Conservation (phyloP, 2,888 invertebrate species). For the Ctenicera cuprea region DNA sequence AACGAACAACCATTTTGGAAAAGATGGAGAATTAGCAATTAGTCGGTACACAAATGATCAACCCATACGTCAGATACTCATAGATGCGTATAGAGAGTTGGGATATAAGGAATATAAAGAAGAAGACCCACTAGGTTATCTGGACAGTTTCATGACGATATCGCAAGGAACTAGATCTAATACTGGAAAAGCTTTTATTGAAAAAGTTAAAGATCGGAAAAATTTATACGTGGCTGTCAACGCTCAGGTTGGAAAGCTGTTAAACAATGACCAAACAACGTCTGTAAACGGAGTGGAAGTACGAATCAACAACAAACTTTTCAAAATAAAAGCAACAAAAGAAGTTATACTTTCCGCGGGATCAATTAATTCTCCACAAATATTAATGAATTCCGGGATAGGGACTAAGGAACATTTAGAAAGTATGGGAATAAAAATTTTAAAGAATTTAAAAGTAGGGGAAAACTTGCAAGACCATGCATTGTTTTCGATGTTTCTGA, state of each 20-base stretch:
- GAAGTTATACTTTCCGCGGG: constrained; percentile 93
- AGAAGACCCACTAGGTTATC: constrained; percentile 73
- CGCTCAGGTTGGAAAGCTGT: constrained; percentile 75
- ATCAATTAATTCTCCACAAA: constrained; percentile 92
- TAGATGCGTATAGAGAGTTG: constrained; percentile 51
- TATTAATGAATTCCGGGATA: constrained; percentile 81
- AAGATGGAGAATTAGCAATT: constrained; percentile 41
- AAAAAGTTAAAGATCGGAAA: constrained; percentile 71
- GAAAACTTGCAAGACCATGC: constrained; percentile 71
- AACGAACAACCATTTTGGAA: constrained; percentile 50
- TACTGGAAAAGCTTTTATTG: constrained; percentile 70
- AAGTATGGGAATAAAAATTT: constrained; percentile 65
- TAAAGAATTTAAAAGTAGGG: constrained; percentile 72
- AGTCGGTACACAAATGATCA: constrained; percentile 22
- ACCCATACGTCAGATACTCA: constrained; percentile 43
- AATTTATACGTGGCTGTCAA: constrained; percentile 78
- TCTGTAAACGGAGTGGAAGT: constrained; percentile 71
- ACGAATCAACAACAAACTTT: constrained; percentile 58
- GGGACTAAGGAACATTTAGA: constrained; percentile 70
- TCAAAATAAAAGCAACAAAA: constrained; percentile 76
- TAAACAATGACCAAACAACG: constrained; percentile 52
- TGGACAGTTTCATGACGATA: constrained; percentile 59
- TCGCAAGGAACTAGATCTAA: constrained; percentile 68
- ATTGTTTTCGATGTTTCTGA: constrained; percentile 78
- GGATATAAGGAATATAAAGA: constrained; percentile 74